A percentile compares a stretch with the other conserved stretches of the same genome.
Evolutionary conservation across 1,140 invertebrate genomes (phyloP).

Genomic region (Rhopalosiphum padi): DNA sequence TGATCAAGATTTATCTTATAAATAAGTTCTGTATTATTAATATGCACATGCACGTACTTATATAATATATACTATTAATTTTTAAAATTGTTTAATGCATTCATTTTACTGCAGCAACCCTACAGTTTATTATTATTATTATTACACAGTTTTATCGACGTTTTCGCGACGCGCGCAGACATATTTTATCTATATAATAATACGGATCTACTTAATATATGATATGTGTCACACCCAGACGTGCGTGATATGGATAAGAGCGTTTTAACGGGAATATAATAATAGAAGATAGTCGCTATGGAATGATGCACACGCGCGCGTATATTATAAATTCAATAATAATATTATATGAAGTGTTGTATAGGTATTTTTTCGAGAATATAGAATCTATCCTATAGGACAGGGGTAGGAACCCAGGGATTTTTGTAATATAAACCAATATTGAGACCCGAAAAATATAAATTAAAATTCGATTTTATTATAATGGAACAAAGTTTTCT

Average conservation of each 20-base stretch:
- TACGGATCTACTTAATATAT: neutral
- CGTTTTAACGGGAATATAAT: neutral
- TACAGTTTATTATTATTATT: neutral
- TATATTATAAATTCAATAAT: neutral
- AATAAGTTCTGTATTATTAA: neutral
- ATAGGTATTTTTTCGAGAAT: neutral
- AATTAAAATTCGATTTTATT: too few relatives aligned
- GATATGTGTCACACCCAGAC: neutral
- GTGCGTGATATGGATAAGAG: neutral
- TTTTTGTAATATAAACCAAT: too few relatives aligned
- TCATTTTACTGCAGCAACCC: neutral
- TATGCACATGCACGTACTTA: neutral
- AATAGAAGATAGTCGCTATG: too few relatives aligned
- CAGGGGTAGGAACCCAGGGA: too few relatives aligned
- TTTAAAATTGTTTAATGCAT: neutral
- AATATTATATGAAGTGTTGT: neutral
- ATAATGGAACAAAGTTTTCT: too few relatives aligned
- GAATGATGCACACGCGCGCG: too few relatives aligned
- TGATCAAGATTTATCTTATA: too few relatives aligned
- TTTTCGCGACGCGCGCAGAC: neutral
- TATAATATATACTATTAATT: neutral
- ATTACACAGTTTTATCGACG: neutral
- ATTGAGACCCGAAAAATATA: too few relatives aligned
- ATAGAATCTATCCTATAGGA: too few relatives aligned
- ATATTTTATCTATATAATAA: neutral